These are phyloP conservation scores for Drosophila imparisetae DNA, from an alignment of 2,888 invertebrate genomes.

Conservation along the genomic window DNA sequence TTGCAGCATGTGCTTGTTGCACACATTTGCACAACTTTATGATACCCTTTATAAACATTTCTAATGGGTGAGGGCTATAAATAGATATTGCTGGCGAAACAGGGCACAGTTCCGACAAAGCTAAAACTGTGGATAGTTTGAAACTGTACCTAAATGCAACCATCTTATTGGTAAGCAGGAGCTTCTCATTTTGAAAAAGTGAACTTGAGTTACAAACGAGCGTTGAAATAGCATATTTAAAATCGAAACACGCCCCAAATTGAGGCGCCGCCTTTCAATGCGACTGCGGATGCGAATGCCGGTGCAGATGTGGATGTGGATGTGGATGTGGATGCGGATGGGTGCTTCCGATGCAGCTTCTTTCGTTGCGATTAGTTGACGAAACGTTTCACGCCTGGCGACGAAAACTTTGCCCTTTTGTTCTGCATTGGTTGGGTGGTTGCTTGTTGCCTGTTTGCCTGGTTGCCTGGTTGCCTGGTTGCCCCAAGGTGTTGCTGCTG, in stretches of 20 bases:
- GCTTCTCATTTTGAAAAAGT: background rate
- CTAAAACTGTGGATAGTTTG: background rate
- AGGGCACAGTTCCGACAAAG: background rate
- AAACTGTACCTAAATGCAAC: background rate
- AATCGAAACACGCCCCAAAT: constrained; percentile 49
- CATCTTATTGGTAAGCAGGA: background rate
- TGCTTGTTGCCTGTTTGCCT: constrained; percentile 1
- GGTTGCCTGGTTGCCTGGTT: background rate
- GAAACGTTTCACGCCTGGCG: constrained; percentile 80
- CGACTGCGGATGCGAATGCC: constrained; percentile 9
- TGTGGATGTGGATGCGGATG: constrained; percentile 20
- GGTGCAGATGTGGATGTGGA: constrained; percentile 12
- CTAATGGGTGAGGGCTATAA: background rate
- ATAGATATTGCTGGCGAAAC: background rate
- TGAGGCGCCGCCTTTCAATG: constrained; percentile 24
- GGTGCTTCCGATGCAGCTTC: constrained; percentile 29
- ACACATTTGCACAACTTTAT: background rate
- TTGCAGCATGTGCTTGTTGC: constrained; percentile 2
- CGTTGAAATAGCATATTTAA: constrained; percentile 34
- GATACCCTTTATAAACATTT: background rate
- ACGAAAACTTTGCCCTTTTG: constrained; percentile 74
- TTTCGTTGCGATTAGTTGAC: constrained; percentile 76
- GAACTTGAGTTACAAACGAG: background rate
- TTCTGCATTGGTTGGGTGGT: constrained; percentile 34
- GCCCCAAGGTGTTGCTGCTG: constrained; percentile 21